Evolutionary conservation across 2,113 vertebrate genomes (phyloP).

Genomic region (Myrmophylax atrothorax): DNA sequence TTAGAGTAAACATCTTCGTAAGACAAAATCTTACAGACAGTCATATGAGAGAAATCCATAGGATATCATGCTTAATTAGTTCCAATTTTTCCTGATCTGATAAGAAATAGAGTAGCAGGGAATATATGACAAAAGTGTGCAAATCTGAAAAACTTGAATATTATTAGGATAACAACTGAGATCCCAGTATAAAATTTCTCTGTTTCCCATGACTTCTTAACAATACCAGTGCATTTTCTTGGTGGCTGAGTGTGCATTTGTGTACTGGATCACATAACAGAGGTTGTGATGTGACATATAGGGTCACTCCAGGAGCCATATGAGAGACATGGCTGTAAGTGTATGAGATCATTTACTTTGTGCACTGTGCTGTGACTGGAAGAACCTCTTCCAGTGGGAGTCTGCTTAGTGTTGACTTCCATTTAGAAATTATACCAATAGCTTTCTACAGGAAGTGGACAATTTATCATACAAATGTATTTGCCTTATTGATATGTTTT

Average conservation of each 20-base stretch:
- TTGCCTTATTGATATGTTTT: neutral
- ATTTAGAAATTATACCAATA: neutral
- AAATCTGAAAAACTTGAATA: neutral
- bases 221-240: neutral
- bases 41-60: neutral
- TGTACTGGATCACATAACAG: neutral
- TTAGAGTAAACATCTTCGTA: neutral
- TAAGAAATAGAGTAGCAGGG: neutral
- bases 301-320: neutral
- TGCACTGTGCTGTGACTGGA: neutral
- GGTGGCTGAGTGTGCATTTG: neutral
- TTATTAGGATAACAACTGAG: neutral
- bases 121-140: neutral
- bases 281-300: neutral
- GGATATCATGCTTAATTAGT: neutral
- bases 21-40: neutral
- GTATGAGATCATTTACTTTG: neutral
- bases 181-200: neutral
- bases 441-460: neutral
- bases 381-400: neutral
- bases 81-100: neutral
- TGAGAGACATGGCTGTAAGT: neutral
- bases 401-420: neutral
- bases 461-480: neutral
- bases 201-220: neutral